A percentile compares a stretch with the other conserved stretches of the same genome.
These are phyloP conservation scores for Nesidiocoris tenuis DNA, from an alignment of 2,888 invertebrate species.

Conservation along the genomic window DNA sequence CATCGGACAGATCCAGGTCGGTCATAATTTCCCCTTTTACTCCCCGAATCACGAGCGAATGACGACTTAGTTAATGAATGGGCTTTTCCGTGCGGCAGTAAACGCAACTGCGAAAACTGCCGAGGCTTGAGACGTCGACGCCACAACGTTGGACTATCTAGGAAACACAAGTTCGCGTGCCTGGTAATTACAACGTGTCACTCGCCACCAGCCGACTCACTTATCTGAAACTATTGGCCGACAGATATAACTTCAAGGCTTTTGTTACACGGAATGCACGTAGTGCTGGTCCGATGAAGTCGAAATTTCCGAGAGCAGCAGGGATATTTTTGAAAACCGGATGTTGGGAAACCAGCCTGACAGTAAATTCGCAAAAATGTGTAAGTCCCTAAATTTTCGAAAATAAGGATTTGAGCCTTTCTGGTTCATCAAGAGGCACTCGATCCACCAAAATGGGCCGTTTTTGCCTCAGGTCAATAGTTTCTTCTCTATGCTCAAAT, in stretches of 20 bases:
- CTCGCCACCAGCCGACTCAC: conserved; percentile 27
- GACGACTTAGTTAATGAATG: conserved; percentile 13
- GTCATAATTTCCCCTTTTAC: neutral
- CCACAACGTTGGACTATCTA: neutral
- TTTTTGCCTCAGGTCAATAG: no score
- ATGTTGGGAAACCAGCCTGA: no score
- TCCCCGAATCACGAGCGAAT: neutral
- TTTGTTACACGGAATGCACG: neutral
- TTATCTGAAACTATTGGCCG: conserved; percentile 11
- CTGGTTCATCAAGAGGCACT: no score
- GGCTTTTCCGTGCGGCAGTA: neutral
- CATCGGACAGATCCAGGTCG: neutral
- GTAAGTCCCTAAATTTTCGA: no score
- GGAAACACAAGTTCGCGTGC: conserved; percentile 9
- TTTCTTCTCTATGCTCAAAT: no score
- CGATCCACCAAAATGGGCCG: no score
- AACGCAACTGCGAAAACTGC: neutral
- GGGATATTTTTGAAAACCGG: no score
- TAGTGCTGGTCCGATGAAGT: no score
- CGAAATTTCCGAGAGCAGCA: no score
- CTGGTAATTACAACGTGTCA: conserved; percentile 28
- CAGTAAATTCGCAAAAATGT: no score
- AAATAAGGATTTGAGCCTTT: no score
- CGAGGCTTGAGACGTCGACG: neutral
- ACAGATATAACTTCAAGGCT: neutral